Conservation (phyloP, 2,888 invertebrate species). For the Aphidoletes aphidimyza region DNA sequence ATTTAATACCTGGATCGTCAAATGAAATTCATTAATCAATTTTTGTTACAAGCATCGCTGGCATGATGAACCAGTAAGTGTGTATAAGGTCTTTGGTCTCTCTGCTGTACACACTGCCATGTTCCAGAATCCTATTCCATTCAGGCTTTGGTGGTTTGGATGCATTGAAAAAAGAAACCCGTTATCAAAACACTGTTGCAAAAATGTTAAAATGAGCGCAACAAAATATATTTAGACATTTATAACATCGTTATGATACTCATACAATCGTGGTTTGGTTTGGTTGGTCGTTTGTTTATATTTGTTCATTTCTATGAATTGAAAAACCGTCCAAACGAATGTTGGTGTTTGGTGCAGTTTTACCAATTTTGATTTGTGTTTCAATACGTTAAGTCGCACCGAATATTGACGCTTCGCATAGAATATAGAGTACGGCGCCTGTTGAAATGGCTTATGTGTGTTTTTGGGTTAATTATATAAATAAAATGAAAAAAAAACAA, state of each 20-base stretch:
- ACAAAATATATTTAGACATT: conserved; percentile 39
- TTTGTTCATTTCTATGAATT: no score
- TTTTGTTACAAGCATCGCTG: no score
- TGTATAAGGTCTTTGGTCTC: not conserved
- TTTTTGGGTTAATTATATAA: conserved; percentile 49
- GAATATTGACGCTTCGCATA: not conserved
- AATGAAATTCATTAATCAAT: conserved; percentile 45
- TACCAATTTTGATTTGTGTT: conserved; percentile 15
- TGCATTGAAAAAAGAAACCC: conserved; percentile 39
- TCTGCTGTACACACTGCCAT: not conserved
- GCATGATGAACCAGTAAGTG: no score
- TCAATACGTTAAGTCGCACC: not conserved
- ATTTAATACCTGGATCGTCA: conserved; percentile 26
- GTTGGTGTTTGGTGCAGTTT: not conserved
- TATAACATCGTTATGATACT: conserved; percentile 1
- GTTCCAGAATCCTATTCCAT: not conserved
- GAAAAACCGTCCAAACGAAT: no score
- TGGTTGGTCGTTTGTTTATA: no score
- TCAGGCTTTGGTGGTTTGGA: not conserved
- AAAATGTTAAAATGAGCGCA: conserved; percentile 37
- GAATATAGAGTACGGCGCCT: conserved; percentile 47
- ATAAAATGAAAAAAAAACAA: not conserved
- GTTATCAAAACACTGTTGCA: conserved; percentile 37
- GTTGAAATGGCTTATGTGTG: not conserved
- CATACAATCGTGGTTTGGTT: not conserved